Evolutionary conservation across 2,888 invertebrate species (phyloP), one percentile per base, ranked within the genome.

Genomic region (Tuta absoluta): DNA sequence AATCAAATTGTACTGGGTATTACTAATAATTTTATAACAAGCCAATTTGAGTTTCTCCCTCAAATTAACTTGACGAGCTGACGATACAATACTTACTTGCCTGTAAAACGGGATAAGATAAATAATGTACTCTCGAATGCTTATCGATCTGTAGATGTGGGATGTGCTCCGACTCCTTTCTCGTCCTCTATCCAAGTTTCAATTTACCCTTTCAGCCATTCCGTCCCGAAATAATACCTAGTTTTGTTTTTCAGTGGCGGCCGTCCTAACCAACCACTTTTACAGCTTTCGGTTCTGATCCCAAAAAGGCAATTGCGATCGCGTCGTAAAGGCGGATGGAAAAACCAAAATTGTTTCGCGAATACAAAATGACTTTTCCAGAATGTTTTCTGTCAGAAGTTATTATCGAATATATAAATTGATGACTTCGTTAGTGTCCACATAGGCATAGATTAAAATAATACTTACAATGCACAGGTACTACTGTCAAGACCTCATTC

Each of bases 181-280:
- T 68, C 74, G 76, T 77, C 73, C 76, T 73, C 77, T 75, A 73
- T 79, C 78, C 81, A 78, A 77, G 77, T 85, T 87, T 87, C 86
- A 86, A 87, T 87, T 87, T 87, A 80, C 84, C 80, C 81, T 81
- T 81, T 76, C 78, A 75, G 78, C 74, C 76, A 75, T 80, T 78
- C 71, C 75, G 73, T 71, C 71, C 68, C 71, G 70, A 75, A 80
- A 84, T 84, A 84, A 81, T 82, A 79, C 70, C 75, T 75, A 72
- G 72, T 79, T 83, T 82, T 84, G 79, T 84, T 81, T 82, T 76
- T 59, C 21, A 11, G 1, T 19, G n/a, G n/a, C 75, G 72, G 72
- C 74, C 73, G 75, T 76, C 77, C 21, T 71, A 73, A 75, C 63
- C 60, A 72, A 69, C 69, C 69, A 72, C 78, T 82, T 84, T 83